Evolutionary conservation across 2,113 vertebrate species (phyloP), one percentile per base, ranked within the genome.

Genomic region (Salvelinus fontinalis): DNA sequence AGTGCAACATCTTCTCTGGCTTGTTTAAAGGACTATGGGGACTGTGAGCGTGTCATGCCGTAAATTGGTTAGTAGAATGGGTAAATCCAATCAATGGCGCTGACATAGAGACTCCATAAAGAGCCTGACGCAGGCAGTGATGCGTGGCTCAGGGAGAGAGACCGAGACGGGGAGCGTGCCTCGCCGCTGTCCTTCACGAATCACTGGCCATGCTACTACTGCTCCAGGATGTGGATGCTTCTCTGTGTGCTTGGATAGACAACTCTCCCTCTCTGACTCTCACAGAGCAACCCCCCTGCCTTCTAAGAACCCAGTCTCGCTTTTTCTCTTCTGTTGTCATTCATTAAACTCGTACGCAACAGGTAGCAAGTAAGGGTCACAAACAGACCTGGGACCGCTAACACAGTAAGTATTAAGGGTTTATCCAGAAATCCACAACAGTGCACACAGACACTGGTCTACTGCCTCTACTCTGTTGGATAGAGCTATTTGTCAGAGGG

Each of bases 121-220:
- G 27, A 39, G 26, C 66, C 66, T 68, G 66, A 29, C 31, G 66
- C 9, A 16, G 5, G n/a, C 59, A 22, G n/a, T 22, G 59, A 62
- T 22, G 59, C n/a, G 66, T 27, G 66, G 14, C 26, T 5, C 24
- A 13, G n/a, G 9, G 18, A 44, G 73, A 54, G 14, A 67, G n/a
- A 54, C 3, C 29, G 62, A 67, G 26, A 67, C 14, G 14, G 29
- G 14, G 4, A 29, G 29, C 9, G 64, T n/a, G 27, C 5, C 59
- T 22, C 8, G 59, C 2, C 59, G n/a, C 31, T 75, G 79, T 83
- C 84, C 85, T 89, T 88, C 81, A 88, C 81, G 82, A 78, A 71
- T 85, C 79, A 82, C 20, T 78, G 84, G 71, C 49, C 78, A 80
- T 4, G 51, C 48, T 2, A 31, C 54, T 1, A 31, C 74, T 5